A percentile compares a stretch with the other conserved stretches of the same genome.
phyloP scores from a whole-genome alignment of 2,888 invertebrate species.

The Pantelozetes paolii region DNA sequence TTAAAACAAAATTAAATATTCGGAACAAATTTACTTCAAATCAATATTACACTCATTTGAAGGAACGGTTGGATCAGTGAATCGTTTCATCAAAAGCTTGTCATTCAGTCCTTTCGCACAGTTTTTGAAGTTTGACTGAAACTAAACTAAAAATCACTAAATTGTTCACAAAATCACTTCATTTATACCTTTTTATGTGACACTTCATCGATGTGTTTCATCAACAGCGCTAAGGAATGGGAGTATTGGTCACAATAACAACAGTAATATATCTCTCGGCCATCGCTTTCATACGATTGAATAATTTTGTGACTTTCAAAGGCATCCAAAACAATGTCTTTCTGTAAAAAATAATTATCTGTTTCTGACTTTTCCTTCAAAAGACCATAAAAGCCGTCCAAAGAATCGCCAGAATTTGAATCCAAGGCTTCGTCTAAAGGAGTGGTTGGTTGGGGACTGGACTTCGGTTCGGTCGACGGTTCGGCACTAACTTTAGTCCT shows the following conservation, averaged over 20 bases:
- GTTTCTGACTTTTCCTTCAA: background rate
- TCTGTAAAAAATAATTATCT: background rate
- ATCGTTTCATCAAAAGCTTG: background rate
- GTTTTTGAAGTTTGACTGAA: background rate
- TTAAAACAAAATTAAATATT: too few species aligned
- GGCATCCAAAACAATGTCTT: slow-evolving; percentile 1
- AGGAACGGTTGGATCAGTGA: background rate
- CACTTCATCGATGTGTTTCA: background rate
- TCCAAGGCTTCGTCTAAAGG: background rate
- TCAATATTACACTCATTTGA: background rate
- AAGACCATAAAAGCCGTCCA: background rate
- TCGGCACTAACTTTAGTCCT: background rate
- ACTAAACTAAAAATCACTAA: background rate
- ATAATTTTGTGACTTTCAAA: slow-evolving; percentile 14
- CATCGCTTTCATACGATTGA: background rate
- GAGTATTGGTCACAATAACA: slow-evolving; percentile 17
- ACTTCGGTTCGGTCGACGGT: background rate
- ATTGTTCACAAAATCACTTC: background rate
- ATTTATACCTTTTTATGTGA: slow-evolving; percentile 5
- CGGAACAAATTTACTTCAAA: background rate
- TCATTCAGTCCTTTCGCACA: background rate
- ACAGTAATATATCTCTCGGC: slow-evolving; percentile 17
- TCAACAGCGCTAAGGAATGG: background rate
- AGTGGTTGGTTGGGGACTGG: background rate
- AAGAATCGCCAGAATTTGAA: background rate